Evolutionary conservation across 2,797 vertebrate genomes (phyloP), one percentile per base, ranked within the genome.

Genomic region (Nyctibius grandis): DNA sequence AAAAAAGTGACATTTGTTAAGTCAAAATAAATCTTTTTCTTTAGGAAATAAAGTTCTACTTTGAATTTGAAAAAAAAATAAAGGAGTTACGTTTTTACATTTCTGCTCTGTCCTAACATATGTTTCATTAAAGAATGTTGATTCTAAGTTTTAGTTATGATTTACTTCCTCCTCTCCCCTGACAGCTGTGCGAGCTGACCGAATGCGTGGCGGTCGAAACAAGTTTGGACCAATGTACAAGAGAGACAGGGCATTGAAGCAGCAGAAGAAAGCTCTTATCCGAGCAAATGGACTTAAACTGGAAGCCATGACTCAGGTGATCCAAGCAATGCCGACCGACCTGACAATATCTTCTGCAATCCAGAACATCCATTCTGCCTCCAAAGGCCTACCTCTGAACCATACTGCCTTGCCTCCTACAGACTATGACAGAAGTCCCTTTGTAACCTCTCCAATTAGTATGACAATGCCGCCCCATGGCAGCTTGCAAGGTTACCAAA

Each of bases 211-310:
- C 0, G 99, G 99, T 81, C 98, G 99, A 86, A 99, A 99, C 98
- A 99, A 99, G 96, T 99, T 99, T 40, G 99, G 99, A 96, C 99
- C 99, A 22, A 99, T 99, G 99, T 99, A 99, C 98, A 99, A 99
- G 98, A 98, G 99, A 84, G 99, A 99, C 98, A 98, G 99, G 74
- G 99, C 99, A 56, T 85, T 99, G 78, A 99, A 99, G 97, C 99
- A 99, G 95, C 99, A 99, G 96, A 99, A 99, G 95, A 99, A 99
- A 97, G 99, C 99, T 9, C 98, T 99, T 93, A 99, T 99, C 97
- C 98, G 99, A 95, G 99, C 99, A 45, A 99, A 99, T 16, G 99
- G 99, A 98, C 98, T 99, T 72, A 99, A 99, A 97, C 98, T 99
- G 45, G 99, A 99, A 97, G 99, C 99, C 97, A 99, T 99, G 99